These are phyloP conservation scores for Orientallactaga bullata DNA, from an alignment of 2,113 vertebrate genomes.

Conservation along the genomic window DNA sequence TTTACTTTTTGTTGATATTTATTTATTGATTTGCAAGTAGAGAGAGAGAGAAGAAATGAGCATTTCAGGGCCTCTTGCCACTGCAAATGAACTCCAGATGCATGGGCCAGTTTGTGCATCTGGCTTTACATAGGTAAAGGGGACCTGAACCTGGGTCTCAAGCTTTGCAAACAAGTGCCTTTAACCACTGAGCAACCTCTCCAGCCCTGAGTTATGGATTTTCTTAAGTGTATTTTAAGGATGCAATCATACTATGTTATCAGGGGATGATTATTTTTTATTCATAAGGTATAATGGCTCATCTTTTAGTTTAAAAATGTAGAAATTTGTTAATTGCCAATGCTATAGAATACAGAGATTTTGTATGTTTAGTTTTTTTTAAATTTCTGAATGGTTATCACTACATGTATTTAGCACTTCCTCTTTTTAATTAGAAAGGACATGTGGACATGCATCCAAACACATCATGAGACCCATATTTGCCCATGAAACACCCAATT, in stretches of 20 bases:
- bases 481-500: not conserved
- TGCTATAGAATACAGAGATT: conserved; percentile 16
- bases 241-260: conserved; percentile 61
- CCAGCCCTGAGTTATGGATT: conserved; percentile 53
- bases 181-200: no score
- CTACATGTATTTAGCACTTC: conserved; percentile 16
- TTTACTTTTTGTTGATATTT: no score
- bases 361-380: conserved; percentile 42
- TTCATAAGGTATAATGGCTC: conserved; percentile 73
- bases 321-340: conserved; percentile 27
- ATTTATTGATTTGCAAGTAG: no score
- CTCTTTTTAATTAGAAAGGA: conserved; percentile 34
- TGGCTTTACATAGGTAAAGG: no score
- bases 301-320: conserved; percentile 60
- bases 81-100: no score
- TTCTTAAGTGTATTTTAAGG: conserved; percentile 71
- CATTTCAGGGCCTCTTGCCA: no score
- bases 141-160: no score
- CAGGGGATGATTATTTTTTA: conserved; percentile 74
- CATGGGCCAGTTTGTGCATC: no score
- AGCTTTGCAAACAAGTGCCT: no score
- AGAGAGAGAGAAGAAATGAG: no score
- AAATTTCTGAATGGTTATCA: conserved; percentile 23
- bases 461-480: not conserved
- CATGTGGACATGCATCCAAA: not conserved